These are phyloP conservation scores for Apantesis nais DNA, from an alignment of 2,888 invertebrate genomes.

Conservation along the genomic window DNA sequence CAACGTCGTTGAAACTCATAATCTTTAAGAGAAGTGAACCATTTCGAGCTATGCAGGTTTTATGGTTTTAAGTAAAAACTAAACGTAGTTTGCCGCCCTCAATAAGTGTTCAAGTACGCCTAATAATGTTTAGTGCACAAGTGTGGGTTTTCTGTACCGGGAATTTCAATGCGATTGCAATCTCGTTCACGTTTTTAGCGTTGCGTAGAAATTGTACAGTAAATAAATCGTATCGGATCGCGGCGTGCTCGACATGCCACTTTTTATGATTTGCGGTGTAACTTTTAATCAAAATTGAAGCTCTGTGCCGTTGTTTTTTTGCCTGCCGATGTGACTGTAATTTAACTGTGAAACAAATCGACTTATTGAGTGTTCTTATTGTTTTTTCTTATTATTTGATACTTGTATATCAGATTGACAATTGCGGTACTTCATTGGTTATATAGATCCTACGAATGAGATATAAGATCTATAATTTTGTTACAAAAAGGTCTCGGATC, in stretches of 20 bases:
- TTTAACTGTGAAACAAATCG: not conserved
- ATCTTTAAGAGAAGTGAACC: not conserved
- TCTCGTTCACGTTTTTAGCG: conserved; percentile 37
- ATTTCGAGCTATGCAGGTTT: not conserved
- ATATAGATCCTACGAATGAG: not conserved
- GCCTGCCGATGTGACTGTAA: conserved; percentile 1
- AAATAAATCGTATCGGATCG: conserved; percentile 43
- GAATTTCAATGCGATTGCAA: conserved; percentile 30
- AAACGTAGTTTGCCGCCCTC: not conserved
- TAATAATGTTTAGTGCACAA: conserved; percentile 11
- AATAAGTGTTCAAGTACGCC: conserved; percentile 8
- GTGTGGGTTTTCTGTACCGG: conserved; percentile 19
- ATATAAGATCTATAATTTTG: not conserved
- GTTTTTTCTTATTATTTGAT: not conserved
- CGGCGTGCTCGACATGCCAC: conserved; percentile 17
- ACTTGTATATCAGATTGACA: not conserved
- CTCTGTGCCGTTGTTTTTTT: conserved; percentile 3
- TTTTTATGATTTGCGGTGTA: conserved; percentile 16
- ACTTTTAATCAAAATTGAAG: conserved; percentile 19
- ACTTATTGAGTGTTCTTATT: not conserved
- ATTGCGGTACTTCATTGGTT: not conserved
- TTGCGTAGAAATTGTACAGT: conserved; percentile 36
- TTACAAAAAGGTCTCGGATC: not conserved
- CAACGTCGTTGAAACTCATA: too few relatives aligned
- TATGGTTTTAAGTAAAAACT: not conserved